These are phyloP conservation scores for Odocoileus hemionus DNA, from an alignment of 2,113 vertebrate species.

Conservation along the genomic window DNA sequence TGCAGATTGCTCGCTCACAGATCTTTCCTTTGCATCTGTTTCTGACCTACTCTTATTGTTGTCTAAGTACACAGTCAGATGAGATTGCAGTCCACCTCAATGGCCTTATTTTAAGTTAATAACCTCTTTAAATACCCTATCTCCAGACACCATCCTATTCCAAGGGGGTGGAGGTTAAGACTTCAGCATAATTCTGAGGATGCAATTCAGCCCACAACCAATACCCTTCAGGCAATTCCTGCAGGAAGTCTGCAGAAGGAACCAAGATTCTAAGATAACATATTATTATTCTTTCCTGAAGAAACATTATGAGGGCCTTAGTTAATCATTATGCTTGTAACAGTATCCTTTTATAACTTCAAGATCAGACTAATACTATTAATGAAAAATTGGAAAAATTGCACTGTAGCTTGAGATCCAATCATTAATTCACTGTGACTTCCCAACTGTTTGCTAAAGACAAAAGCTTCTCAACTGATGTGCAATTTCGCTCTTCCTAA, in stretches of 20 bases:
- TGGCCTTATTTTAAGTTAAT: background rate
- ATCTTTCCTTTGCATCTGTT: background rate
- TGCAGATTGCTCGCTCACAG: too few relatives aligned
- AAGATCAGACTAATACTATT: background rate
- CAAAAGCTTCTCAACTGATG: too few relatives aligned
- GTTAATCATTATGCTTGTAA: background rate
- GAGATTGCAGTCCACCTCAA: background rate
- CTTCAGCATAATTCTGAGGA: background rate
- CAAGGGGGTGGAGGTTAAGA: background rate
- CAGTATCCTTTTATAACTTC: background rate
- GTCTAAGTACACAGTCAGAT: background rate
- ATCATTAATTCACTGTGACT: background rate
- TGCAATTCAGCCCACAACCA: background rate
- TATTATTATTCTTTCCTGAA: background rate
- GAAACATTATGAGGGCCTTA: background rate
- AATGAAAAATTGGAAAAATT: background rate
- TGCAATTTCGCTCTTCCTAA: background rate
- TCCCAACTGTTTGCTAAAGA: background rate
- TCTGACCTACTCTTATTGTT: background rate
- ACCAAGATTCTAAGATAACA: background rate
- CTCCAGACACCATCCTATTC: background rate
- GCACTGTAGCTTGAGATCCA: background rate
- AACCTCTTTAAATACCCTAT: background rate
- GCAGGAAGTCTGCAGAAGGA: background rate
- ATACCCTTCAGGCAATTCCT: background rate